These are phyloP conservation scores for Gymnobelideus leadbeateri DNA, from an alignment of 2,113 vertebrate species.

Conservation along the genomic window DNA sequence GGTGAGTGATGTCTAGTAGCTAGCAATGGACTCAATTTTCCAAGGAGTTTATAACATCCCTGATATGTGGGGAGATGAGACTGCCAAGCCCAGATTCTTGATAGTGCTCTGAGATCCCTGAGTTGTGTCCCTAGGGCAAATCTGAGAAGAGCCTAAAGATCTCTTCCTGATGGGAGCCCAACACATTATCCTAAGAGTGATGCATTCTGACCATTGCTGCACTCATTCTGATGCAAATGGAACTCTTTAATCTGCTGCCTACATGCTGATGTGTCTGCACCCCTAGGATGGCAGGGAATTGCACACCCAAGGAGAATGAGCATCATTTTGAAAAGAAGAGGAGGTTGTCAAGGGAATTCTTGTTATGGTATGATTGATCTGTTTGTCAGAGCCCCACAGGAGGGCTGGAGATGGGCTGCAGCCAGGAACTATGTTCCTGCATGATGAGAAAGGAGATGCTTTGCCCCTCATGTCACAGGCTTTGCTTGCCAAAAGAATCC, in stretches of 20 bases:
- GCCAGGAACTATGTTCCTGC: constrained; percentile 47
- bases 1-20: not conserved
- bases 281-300: constrained; percentile 46
- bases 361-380: constrained; percentile 58
- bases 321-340: constrained; percentile 61
- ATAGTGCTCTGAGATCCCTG: not conserved
- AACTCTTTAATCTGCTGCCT: not conserved
- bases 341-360: constrained; percentile 46
- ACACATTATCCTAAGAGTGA: not conserved
- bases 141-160: not conserved
- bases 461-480: not conserved
- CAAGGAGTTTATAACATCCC: not conserved
- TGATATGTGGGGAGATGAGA: not conserved
- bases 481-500: constrained; percentile 48
- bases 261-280: constrained; percentile 41
- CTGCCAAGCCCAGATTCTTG: not conserved
- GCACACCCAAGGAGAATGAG: constrained; percentile 60
- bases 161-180: not conserved
- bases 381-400: constrained; percentile 38
- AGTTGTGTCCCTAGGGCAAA: not conserved
- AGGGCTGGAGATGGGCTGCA: constrained; percentile 42
- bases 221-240: not conserved
- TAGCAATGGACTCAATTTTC: not conserved
- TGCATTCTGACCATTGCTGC: not conserved
- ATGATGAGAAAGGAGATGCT: constrained; percentile 51